Evolutionary conservation across 2,888 invertebrate species (phyloP).

Genomic region (Drepana falcataria): DNA sequence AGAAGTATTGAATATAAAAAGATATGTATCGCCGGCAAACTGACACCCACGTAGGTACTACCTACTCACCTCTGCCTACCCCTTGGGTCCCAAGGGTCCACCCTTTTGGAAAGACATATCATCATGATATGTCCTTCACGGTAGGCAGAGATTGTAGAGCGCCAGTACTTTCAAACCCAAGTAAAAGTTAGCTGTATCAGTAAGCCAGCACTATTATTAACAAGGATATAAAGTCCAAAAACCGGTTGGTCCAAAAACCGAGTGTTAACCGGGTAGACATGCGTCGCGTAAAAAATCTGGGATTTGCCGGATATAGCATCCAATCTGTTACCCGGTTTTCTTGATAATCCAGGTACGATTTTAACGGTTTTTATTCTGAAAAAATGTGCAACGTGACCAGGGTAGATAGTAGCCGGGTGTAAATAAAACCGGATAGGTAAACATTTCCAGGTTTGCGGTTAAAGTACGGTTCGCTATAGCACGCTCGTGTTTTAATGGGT

Average conservation of each 20-base stretch:
- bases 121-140: no score
- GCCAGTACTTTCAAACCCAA: no score
- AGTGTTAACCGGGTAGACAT: conserved; percentile 12
- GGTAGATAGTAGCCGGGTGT: neutral
- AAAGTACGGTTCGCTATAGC: no score
- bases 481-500: no score
- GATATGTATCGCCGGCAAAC: no score
- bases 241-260: conserved; percentile 14
- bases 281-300: conserved; percentile 24
- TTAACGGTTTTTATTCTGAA: conserved; percentile 14
- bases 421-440: conserved; percentile 1
- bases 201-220: neutral
- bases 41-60: no score
- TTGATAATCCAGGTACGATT: conserved; percentile 16
- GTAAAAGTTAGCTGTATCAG: neutral
- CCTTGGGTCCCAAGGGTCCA: no score
- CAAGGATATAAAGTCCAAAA: conserved; percentile 7
- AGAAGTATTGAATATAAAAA: no score
- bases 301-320: conserved; percentile 21
- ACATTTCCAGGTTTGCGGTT: no score
- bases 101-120: no score
- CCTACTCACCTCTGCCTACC: no score
- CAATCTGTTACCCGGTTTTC: conserved; percentile 19
- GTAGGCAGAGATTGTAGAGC: no score
- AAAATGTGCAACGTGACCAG: conserved; percentile 10